Conservation (phyloP, 2,888 invertebrate genomes). For the Mycalesis mineus region DNA sequence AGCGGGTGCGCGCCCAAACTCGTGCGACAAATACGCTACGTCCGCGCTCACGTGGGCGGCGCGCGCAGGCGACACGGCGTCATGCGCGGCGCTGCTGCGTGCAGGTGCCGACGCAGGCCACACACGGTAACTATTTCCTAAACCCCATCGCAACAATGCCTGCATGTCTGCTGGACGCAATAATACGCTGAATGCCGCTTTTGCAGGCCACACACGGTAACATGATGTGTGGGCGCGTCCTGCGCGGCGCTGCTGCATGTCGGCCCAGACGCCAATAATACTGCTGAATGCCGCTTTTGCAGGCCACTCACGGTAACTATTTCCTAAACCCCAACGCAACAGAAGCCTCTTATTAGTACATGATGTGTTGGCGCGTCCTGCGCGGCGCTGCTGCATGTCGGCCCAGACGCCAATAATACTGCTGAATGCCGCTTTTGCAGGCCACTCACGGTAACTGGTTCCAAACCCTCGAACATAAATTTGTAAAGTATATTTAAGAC, state of each 20-base stretch:
- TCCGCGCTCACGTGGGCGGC: constrained; percentile 98
- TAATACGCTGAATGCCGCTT: too few species aligned
- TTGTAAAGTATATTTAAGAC: too few species aligned
- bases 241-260: too few species aligned
- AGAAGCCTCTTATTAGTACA: too few species aligned
- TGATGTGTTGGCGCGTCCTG: too few species aligned
- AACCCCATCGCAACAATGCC: constrained; percentile 81
- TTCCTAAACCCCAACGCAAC: neutral
- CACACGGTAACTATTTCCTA: neutral
- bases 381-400: too few species aligned
- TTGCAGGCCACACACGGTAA: constrained; percentile 85
- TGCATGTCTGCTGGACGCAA: constrained; percentile 99
- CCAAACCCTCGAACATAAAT: too few species aligned
- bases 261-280: too few species aligned
- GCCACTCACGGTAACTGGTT: too few species aligned
- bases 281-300: neutral
- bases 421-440: too few species aligned
- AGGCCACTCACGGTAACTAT: neutral
- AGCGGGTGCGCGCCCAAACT: constrained; percentile 95
- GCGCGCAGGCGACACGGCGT: constrained; percentile 90
- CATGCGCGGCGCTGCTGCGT: constrained; percentile 88
- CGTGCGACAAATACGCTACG: constrained; percentile 97
- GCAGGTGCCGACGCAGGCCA: constrained; percentile 88
- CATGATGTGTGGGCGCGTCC: too few species aligned
- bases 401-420: too few species aligned